Evolutionary conservation across 2,797 vertebrate genomes (phyloP), one percentile per base, ranked within the genome.

Genomic region (Nasua narica): DNA sequence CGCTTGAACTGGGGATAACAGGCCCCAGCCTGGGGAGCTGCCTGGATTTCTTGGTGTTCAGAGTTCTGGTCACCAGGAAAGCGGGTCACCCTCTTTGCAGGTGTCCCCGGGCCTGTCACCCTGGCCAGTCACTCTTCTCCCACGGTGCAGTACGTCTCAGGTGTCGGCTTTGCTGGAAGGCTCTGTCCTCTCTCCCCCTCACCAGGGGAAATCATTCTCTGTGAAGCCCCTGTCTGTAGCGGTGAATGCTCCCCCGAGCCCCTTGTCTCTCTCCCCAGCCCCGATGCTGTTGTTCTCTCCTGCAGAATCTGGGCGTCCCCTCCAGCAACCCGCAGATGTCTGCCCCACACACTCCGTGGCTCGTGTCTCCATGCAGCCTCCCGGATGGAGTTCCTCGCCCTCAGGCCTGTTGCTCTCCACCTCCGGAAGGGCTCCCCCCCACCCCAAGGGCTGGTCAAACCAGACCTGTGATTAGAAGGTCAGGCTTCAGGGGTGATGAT

Each of bases 181-280:
- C 19, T 74, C 25, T 60, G 29, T 65, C 52, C 29, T 52, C n/a
- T 67, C 37, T 32, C 8, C 35, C 4, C 29, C 0, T 2, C 16
- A 40, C 4, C 11, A 32, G 37, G 3, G 91, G 85, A 56, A 56
- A 7, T n/a, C 23, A 1, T 29, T 35, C 14, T 43, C 54, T 27
- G 82, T 40, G 32, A 8, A 25, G 25, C 15, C 29, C 16, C 37
- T 72, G 9, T 14, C 11, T 0, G 3, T 15, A 2, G 12, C 23
- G 12, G 11, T 60, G 60, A 29, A 13, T 2, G 5, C 13, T 23
- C 1, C 1, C 40, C 16, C 2, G 0, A 32, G 43, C 48, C 15
- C 58, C 13, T 8, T 1, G 35, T 0, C 0, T 60, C n/a, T 52
- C 27, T 54, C 18, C 25, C 37, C 4, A 2, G 29, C 25, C 27